Evolutionary conservation across 2,888 invertebrate species (phyloP).

Genomic region (Phyto melanocephala): DNA sequence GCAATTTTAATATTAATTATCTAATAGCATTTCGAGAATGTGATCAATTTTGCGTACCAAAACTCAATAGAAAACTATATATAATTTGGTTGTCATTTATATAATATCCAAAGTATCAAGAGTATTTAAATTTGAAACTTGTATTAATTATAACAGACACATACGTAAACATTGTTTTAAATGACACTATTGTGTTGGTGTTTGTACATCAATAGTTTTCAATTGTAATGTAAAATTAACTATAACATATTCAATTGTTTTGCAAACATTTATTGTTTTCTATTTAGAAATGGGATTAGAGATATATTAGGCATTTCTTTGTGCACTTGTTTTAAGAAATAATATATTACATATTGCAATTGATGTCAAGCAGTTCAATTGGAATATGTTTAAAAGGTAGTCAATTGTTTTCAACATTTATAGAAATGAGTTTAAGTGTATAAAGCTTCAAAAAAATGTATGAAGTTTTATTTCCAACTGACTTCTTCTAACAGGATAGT

Average conservation of each 20-base stretch:
- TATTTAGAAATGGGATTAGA: conserved; percentile 3
- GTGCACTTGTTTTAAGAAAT: not conserved
- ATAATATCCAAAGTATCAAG: not conserved
- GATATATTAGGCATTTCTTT: not conserved
- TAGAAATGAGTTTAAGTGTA: no score
- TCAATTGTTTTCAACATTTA: no score
- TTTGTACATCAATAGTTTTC: no score
- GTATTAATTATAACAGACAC: not conserved
- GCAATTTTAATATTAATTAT: not conserved
- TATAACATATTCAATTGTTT: not conserved
- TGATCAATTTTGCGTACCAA: not conserved
- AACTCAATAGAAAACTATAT: no score
- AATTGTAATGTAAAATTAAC: not conserved
- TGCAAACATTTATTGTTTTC: not conserved
- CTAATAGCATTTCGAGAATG: not conserved
- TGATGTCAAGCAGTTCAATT: not conserved
- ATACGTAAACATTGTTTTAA: not conserved
- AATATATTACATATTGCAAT: not conserved
- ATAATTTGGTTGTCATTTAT: not conserved
- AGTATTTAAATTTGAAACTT: not conserved
- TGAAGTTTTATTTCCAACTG: no score
- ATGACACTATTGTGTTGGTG: no score
- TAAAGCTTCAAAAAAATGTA: no score
- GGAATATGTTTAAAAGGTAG: not conserved
- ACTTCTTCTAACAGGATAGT: no score